Conservation (phyloP, 2,888 invertebrate genomes). For the Psylliodes chrysocephalus region DNA sequence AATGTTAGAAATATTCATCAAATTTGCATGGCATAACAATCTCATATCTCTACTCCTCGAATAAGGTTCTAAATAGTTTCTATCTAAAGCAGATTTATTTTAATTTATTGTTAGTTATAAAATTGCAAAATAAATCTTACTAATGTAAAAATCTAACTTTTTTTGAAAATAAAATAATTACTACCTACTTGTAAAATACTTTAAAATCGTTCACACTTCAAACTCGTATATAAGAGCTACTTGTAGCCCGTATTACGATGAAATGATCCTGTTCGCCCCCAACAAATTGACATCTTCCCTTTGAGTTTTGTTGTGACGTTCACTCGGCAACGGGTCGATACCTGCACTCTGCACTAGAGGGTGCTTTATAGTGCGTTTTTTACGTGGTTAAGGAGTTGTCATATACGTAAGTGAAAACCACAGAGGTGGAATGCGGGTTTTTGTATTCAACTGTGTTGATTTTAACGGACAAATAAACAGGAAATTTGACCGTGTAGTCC, state of each 20-base stretch:
- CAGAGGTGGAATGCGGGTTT: background rate
- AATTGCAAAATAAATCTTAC: no score
- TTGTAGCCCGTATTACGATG: background rate
- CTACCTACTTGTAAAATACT: background rate
- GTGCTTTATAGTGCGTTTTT: conserved; percentile 38
- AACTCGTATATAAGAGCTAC: background rate
- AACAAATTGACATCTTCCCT: conserved; percentile 38
- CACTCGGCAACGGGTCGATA: conserved; percentile 36
- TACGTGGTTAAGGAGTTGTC: conserved; percentile 33
- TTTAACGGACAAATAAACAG: background rate
- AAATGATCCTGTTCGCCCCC: conserved; percentile 19
- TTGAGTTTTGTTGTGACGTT: conserved; percentile 19
- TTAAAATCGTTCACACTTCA: background rate
- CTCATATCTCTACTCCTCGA: no score
- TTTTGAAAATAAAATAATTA: no score
- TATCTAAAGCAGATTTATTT: no score
- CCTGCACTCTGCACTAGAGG: conserved; percentile 35
- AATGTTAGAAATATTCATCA: no score
- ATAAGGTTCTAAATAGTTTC: no score
- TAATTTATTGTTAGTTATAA: no score
- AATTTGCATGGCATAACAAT: no score
- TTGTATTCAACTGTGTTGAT: background rate
- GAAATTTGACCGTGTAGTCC: no score
- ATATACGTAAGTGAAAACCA: conserved; percentile 23
- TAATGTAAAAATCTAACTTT: no score